Evolutionary conservation across 2,888 invertebrate species (phyloP), one percentile per base, ranked within the genome.

Genomic region (Nudaria mundana): DNA sequence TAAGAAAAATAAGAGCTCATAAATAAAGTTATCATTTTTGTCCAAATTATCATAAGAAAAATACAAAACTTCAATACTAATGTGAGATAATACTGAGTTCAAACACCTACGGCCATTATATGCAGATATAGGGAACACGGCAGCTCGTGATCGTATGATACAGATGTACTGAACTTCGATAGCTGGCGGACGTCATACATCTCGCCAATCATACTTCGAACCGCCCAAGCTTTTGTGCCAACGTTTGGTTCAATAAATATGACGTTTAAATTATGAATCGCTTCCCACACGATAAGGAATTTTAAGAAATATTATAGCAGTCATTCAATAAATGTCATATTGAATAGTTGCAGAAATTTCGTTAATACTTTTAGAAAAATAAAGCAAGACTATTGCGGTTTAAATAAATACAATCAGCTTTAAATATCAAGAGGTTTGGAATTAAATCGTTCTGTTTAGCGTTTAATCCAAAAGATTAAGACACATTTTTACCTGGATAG

Each of bases 101-200:
- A 48, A 25, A 77, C 83, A 75, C 84, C 84, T 75, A 81, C 83
- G 56, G 35, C 81, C 70, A 82, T 83, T 85, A 84, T 85, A 84
- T 84, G 82, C 77, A 84, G 81, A 81, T 77, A 70, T 69, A 66
- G 66, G 65, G 69, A 69, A 70, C 67, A 61, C 51, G 31, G 30
- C 48, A 49, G 46, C 39, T 45, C 52, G 43, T 44, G 58, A 61
- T 61, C 48, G 33, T 37, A 40, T 46, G 35, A 46, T 59, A 50
- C 58, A 58, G 56, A 59, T 63, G 52, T 51, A 44, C 37, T 30
- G 30, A 13, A 32, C 28, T 22, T 32, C 36, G 26, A 31, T 36
- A 14, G 37, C 37, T 15, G 47, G 50, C 56, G 65, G 66, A 69
- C 64, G 66, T 69, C 67, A 63, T 48, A 65, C 61, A 67, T 63